Conservation (phyloP, 2,888 invertebrate species). For the Epirrita christyi region DNA sequence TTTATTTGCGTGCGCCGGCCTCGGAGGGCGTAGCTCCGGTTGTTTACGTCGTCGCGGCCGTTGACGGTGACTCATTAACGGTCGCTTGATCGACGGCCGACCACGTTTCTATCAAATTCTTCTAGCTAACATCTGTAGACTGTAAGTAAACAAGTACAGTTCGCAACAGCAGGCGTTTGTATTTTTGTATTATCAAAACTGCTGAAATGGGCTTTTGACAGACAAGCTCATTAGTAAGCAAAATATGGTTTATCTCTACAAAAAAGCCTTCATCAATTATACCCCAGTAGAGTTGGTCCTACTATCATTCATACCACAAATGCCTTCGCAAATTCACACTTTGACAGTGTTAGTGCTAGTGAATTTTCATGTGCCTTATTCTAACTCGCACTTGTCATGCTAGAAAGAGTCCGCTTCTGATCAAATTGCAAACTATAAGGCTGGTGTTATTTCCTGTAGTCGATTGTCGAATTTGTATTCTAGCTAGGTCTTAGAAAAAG, state of each 20-base stretch:
- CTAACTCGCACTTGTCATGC: too few species aligned
- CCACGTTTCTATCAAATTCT: slow-evolving; percentile 48
- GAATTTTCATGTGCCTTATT: too few species aligned
- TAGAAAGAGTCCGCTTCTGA: too few species aligned
- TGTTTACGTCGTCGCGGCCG: slow-evolving; percentile 67
- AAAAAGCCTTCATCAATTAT: background rate
- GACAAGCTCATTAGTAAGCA: background rate
- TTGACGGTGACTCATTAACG: slow-evolving; percentile 69
- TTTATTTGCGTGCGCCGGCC: slow-evolving; percentile 67
- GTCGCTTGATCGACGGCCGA: slow-evolving; percentile 53
- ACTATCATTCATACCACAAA: too few species aligned
- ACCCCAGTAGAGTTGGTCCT: background rate
- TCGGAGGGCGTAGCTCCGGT: slow-evolving; percentile 61
- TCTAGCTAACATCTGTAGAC: slow-evolving; percentile 36
- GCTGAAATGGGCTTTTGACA: background rate
- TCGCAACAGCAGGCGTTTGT: slow-evolving; percentile 10
- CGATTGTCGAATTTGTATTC: slow-evolving; percentile 1
- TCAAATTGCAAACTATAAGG: too few species aligned
- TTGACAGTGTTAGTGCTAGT: background rate
- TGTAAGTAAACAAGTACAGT: slow-evolving; percentile 40
- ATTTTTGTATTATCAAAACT: background rate
- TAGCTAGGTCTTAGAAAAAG: slow-evolving; percentile 6
- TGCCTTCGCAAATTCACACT: too few species aligned
- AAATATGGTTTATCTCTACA: too few species aligned
- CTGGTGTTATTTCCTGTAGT: too few species aligned